phyloP scores from a whole-genome alignment of 2,113 vertebrate species.

The Anoura caudifer region DNA sequence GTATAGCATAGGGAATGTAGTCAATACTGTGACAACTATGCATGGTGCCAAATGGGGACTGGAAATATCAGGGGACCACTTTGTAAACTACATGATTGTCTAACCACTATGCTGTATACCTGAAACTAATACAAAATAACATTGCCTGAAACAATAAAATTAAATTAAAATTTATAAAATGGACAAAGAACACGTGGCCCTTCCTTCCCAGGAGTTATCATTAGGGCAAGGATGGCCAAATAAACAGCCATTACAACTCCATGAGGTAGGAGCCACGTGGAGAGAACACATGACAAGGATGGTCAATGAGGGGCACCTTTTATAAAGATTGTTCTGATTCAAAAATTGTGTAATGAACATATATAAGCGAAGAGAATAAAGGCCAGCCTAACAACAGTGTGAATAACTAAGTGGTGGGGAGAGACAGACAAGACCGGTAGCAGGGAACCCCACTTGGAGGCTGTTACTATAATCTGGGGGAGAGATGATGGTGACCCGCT shows the following conservation, averaged over 20 bases:
- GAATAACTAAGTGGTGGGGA: background rate
- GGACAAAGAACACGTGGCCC: background rate
- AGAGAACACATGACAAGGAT: background rate
- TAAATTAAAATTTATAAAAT: background rate
- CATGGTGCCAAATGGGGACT: background rate
- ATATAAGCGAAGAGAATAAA: background rate
- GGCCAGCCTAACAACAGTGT: background rate
- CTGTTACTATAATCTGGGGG: background rate
- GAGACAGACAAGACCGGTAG: background rate
- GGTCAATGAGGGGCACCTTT: background rate
- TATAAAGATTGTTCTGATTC: background rate
- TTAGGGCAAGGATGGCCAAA: background rate
- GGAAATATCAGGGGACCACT: background rate
- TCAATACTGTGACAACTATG: background rate
- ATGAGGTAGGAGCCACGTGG: background rate
- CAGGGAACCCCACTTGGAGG: background rate
- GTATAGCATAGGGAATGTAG: background rate
- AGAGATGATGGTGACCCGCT: background rate
- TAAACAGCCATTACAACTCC: background rate
- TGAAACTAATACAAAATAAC: background rate
- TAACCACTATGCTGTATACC: background rate
- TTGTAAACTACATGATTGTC: background rate
- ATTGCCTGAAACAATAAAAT: background rate
- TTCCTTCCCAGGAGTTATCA: background rate
- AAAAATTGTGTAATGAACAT: background rate